Base-by-base conservation (phyloP, 2,113 vertebrate genomes). In the Speoplatyrhinus poulsoni region DNA sequence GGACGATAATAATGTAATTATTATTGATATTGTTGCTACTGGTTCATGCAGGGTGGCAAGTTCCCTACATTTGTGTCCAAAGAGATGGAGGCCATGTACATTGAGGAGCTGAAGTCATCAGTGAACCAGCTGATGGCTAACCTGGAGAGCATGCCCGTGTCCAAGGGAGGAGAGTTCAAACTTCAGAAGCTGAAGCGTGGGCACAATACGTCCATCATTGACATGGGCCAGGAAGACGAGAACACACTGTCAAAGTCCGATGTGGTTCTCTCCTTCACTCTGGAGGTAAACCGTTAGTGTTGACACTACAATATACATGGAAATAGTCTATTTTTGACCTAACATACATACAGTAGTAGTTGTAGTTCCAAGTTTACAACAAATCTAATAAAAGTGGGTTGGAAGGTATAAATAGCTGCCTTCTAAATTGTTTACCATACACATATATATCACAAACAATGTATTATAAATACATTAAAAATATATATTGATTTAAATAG, bases 71-170 rank as follows among this genome's bases (percentile, higher is more conserved):
- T 99, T 84, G 96, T 99, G 72, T 98, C 97, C 62, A 99, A 99
- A 92, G 98, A 99, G 87, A 99, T 99, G 98, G 98, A 99, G 80
- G 96, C 95, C 85, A 99, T 99, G 96, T 99, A 94, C 88, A 98
- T 99, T 0, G 98, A 99, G 76, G 98, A 99, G 82, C 93, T 99
- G 74, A 99, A 97, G 87, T 96, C 97, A 0, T 99, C 97, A 0
- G 97, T 99, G 69, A 99, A 99, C 87, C 93, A 98, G 73, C 93
- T 99, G 70, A 99, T 99, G 98, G 98, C 97, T 69, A 99, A 99
- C 87, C 75, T 99, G 74, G 98, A 99, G 85, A 99, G 98, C 91
- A 99, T 99, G 98, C 98, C 98, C 0, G 98, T 99, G 75, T 98
- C 98, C 70, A 99, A 98, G 89, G 98, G 98, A 0, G 98, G 98